Percentiles rank a stretch among this genome's conserved stretches.
Conservation (phyloP, 2,797 vertebrate genomes). For the Cyprinodon diabolis region DNA sequence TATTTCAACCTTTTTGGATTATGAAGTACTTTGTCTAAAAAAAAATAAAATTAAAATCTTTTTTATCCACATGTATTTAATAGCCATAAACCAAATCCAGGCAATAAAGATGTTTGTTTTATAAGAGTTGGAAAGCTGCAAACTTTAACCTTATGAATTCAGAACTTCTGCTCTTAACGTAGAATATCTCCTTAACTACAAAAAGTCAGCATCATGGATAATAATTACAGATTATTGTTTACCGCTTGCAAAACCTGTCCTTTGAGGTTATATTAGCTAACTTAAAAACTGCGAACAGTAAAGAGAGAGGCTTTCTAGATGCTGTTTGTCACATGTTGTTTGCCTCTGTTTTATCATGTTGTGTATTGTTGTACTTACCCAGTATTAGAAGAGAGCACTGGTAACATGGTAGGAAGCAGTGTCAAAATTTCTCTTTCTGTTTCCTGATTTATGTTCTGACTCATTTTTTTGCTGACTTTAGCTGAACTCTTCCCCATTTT, state of each 20-base stretch:
- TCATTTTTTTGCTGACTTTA: constrained; percentile 36
- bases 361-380: constrained; percentile 5
- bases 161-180: neutral
- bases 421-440: constrained; percentile 59
- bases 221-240: constrained; percentile 25
- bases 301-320: too few relatives aligned
- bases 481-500: neutral
- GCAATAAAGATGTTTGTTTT: too few relatives aligned
- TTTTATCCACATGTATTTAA: too few relatives aligned
- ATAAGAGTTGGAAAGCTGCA: neutral
- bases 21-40: too few relatives aligned
- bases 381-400: constrained; percentile 27
- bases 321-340: neutral
- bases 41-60: too few relatives aligned
- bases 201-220: neutral
- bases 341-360: neutral
- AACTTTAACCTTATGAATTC: neutral
- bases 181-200: neutral
- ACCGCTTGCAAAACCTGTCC: constrained; percentile 40
- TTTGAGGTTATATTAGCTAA: constrained; percentile 40
- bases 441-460: constrained; percentile 72
- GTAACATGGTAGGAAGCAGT: constrained; percentile 78
- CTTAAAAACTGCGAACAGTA: constrained; percentile 20
- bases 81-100: too few relatives aligned
- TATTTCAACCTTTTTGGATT: too few relatives aligned